Evolutionary conservation across 2,888 invertebrate species (phyloP).

Genomic region (Drosophila fulvimacula): DNA sequence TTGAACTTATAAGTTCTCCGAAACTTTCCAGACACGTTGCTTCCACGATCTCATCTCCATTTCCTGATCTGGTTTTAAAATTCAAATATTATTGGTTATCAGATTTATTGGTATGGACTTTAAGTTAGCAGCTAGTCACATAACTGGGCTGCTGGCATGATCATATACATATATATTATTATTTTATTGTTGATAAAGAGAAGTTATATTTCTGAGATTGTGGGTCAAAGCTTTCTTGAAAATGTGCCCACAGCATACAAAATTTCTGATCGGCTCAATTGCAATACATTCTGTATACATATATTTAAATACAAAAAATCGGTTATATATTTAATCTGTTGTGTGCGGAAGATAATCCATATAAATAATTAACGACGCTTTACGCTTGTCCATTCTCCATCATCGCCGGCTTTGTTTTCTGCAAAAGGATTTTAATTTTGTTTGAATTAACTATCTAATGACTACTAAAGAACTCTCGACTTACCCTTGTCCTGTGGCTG

Average conservation of each 20-base stretch:
- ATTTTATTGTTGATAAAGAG: slow-evolving; percentile 14
- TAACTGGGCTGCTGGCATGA: slow-evolving; percentile 10
- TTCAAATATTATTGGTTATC: slow-evolving; percentile 17
- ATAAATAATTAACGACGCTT: slow-evolving; percentile 85
- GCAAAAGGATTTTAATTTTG: slow-evolving; percentile 67
- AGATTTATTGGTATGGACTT: slow-evolving; percentile 45
- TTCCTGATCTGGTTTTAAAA: neutral
- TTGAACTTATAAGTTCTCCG: neutral
- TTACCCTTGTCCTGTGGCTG: slow-evolving; percentile 79
- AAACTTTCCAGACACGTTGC: neutral
- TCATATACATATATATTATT: slow-evolving; percentile 4
- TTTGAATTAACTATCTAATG: neutral
- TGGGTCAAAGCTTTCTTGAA: slow-evolving; percentile 13
- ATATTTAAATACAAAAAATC: slow-evolving; percentile 47
- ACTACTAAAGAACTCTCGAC: neutral
- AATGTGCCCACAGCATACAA: slow-evolving; percentile 19
- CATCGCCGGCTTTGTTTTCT: slow-evolving; percentile 86
- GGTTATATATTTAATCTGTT: slow-evolving; percentile 41
- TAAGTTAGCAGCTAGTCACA: slow-evolving; percentile 14
- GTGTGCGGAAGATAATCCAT: slow-evolving; percentile 47
- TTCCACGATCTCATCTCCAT: neutral
- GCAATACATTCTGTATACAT: slow-evolving; percentile 46
- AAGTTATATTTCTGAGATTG: slow-evolving; percentile 15
- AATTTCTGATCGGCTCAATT: slow-evolving; percentile 20
- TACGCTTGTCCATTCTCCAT: slow-evolving; percentile 87